A percentile compares a stretch with the other conserved stretches of the same genome.
phyloP scores from a whole-genome alignment of 2,888 invertebrate genomes.

The Achlya flavicornis region DNA sequence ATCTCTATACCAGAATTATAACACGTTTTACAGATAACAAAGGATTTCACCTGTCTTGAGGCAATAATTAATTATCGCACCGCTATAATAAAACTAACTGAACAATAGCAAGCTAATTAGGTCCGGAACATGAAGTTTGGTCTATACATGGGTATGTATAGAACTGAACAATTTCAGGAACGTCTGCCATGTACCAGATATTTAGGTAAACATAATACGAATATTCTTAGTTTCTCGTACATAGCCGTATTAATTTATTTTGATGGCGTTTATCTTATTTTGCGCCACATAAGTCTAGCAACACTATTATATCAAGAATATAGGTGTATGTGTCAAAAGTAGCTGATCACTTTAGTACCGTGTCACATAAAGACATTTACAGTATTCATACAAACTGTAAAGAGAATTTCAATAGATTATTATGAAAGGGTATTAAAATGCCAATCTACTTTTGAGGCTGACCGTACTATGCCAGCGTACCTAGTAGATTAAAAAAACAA shows the following conservation, averaged over 20 bases:
- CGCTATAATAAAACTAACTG: conserved; percentile 17
- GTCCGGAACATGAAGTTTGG: conserved; percentile 18
- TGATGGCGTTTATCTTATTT: not conserved
- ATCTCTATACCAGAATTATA: not conserved
- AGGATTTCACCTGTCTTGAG: conserved; percentile 13
- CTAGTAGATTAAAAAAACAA: not conserved
- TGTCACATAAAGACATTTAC: too few relatives aligned
- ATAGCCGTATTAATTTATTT: not conserved
- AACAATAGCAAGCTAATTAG: conserved; percentile 20
- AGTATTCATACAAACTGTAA: too few relatives aligned
- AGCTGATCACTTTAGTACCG: too few relatives aligned
- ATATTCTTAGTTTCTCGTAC: not conserved
- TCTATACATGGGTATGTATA: conserved; percentile 4
- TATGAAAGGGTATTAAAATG: too few relatives aligned
- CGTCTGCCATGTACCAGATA: not conserved
- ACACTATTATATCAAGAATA: too few relatives aligned
- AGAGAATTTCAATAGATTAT: too few relatives aligned
- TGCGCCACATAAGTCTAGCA: too few relatives aligned
- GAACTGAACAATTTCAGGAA: not conserved
- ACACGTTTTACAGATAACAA: conserved; percentile 21
- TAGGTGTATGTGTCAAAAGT: too few relatives aligned
- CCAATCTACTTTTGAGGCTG: too few relatives aligned
- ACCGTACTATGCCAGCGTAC: not conserved
- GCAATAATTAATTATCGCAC: conserved; percentile 19
- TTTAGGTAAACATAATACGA: too few relatives aligned